Percentiles rank a stretch among this genome's conserved stretches.
These are phyloP conservation scores for Spilosoma lubricipeda DNA, from an alignment of 2,888 invertebrate species.

Conservation along the genomic window DNA sequence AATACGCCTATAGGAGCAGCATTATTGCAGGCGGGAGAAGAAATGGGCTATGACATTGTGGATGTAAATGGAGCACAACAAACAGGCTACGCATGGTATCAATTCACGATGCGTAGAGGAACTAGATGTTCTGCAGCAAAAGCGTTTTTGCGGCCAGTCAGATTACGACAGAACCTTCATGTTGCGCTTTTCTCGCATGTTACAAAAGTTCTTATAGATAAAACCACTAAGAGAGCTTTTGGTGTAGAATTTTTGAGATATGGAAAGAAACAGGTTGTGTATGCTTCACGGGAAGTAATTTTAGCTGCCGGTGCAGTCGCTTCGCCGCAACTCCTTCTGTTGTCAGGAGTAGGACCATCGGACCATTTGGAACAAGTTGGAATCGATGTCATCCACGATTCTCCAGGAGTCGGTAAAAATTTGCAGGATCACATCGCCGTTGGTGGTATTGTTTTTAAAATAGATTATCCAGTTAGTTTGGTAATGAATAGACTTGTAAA, in stretches of 20 bases:
- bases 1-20: slow-evolving; percentile 94
- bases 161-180: slow-evolving; percentile 93
- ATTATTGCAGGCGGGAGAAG: slow-evolving; percentile 95
- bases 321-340: slow-evolving; percentile 96
- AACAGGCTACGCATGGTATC: slow-evolving; percentile 94
- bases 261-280: slow-evolving; percentile 87
- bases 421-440: slow-evolving; percentile 96
- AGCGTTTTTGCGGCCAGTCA: slow-evolving; percentile 93
- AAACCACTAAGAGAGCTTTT: slow-evolving; percentile 89
- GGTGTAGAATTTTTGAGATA: slow-evolving; percentile 93
- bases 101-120: slow-evolving; percentile 95
- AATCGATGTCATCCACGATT: slow-evolving; percentile 90
- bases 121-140: slow-evolving; percentile 94
- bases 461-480: slow-evolving; percentile 93
- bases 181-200: slow-evolving; percentile 92
- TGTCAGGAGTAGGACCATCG: slow-evolving; percentile 94
- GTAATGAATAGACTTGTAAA: slow-evolving; percentile 94
- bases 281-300: slow-evolving; percentile 93
- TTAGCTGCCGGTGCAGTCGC: slow-evolving; percentile 96
- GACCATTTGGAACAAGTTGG: slow-evolving; percentile 90
- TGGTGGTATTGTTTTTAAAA: slow-evolving; percentile 92
- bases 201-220: slow-evolving; percentile 91
- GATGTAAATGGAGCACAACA: slow-evolving; percentile 95
- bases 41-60: slow-evolving; percentile 95
- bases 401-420: slow-evolving; percentile 94